These are phyloP conservation scores for Hemiscyllium ocellatum DNA, from an alignment of 2,113 vertebrate species.

Conservation along the genomic window DNA sequence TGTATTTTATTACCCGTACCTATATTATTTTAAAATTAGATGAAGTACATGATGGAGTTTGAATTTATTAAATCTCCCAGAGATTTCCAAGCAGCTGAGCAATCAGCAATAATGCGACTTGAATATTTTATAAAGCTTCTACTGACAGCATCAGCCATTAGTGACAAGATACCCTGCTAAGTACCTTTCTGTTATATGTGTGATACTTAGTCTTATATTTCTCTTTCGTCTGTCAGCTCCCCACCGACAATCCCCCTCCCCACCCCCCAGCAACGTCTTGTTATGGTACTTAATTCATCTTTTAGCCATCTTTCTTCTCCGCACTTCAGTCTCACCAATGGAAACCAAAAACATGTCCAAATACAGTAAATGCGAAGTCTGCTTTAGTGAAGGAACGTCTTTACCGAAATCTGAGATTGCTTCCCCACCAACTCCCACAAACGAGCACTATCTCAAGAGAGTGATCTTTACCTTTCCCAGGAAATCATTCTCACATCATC, in stretches of 20 bases:
- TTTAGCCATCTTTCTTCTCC: slow-evolving; percentile 8
- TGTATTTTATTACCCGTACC: background rate
- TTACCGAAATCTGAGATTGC: background rate
- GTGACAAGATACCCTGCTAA: background rate
- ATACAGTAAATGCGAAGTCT: background rate
- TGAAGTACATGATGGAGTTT: background rate
- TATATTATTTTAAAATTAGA: background rate
- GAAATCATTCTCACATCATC: background rate
- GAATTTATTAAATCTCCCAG: slow-evolving; percentile 20
- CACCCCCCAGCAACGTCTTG: background rate
- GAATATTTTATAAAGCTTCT: background rate
- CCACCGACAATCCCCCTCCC: background rate
- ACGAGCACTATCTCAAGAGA: background rate
- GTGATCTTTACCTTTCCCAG: background rate
- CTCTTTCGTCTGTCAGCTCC: background rate
- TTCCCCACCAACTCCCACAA: background rate
- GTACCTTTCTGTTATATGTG: background rate
- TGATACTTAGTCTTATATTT: background rate
- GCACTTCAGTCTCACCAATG: background rate
- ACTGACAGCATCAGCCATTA: background rate
- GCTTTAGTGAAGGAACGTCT: background rate
- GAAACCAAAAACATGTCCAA: background rate
- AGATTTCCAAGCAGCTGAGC: background rate
- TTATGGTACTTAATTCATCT: background rate
- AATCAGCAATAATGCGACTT: background rate